phyloP scores from a whole-genome alignment of 2,888 invertebrate species.

The Neuroscelio doddi region DNA sequence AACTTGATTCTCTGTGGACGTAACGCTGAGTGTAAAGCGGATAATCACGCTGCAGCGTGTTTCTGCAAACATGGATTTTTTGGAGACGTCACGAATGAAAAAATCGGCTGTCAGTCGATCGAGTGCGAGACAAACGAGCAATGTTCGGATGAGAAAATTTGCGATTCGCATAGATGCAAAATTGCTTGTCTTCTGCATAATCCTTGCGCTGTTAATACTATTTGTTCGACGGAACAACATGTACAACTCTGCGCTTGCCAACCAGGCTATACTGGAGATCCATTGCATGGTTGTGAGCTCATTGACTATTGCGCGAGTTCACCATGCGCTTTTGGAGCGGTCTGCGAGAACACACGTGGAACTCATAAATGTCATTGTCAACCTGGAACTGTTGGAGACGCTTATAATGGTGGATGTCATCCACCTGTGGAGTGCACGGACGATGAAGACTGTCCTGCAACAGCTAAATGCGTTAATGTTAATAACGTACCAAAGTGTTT shows the following conservation, averaged over 20 bases:
- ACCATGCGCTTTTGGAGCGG: slow-evolving; percentile 86
- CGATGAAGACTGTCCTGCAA: slow-evolving; percentile 85
- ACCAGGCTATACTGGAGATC: slow-evolving; percentile 89
- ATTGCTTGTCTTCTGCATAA: slow-evolving; percentile 89
- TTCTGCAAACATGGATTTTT: slow-evolving; percentile 85
- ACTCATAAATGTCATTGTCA: slow-evolving; percentile 87
- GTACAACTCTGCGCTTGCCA: slow-evolving; percentile 87
- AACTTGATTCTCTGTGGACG: slow-evolving; percentile 84
- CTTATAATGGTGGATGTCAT: slow-evolving; percentile 87
- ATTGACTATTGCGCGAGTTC: slow-evolving; percentile 86
- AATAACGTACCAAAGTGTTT: slow-evolving; percentile 85
- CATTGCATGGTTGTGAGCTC: slow-evolving; percentile 79
- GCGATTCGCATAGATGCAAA: slow-evolving; percentile 87
- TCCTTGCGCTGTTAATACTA: slow-evolving; percentile 87
- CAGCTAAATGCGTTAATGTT: slow-evolving; percentile 83
- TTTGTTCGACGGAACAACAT: slow-evolving; percentile 89
- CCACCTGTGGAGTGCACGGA: slow-evolving; percentile 86
- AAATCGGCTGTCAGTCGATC: slow-evolving; percentile 85
- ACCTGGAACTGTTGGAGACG: slow-evolving; percentile 86
- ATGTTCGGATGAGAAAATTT: slow-evolving; percentile 87
- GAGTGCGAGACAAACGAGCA: slow-evolving; percentile 83
- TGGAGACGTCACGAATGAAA: slow-evolving; percentile 82
- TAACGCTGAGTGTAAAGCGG: slow-evolving; percentile 85
- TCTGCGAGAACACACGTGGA: slow-evolving; percentile 86
- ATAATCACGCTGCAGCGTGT: slow-evolving; percentile 83